Evolutionary conservation across 2,113 vertebrate species (phyloP).

Genomic region (Pituophis catenifer): DNA sequence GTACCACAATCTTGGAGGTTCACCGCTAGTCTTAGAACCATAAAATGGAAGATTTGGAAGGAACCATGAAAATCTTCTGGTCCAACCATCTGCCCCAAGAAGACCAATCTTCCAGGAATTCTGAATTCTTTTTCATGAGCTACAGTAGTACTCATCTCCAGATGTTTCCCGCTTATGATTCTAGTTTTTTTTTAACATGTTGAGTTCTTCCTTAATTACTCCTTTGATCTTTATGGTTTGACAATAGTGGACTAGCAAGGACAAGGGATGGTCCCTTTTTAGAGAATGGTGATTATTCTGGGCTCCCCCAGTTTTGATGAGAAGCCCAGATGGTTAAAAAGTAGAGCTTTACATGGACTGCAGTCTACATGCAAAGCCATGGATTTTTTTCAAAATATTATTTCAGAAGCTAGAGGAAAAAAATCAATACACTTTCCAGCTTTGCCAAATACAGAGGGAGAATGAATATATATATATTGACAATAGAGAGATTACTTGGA

Average conservation of each 20-base stretch:
- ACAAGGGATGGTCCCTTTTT: not conserved
- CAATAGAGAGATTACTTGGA: not conserved
- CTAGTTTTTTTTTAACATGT: not conserved
- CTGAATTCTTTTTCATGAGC: not conserved
- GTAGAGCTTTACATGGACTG: not conserved
- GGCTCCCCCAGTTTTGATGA: rapidly evolving
- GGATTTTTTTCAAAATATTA: not conserved
- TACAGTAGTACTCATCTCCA: not conserved
- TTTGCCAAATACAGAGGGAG: not conserved
- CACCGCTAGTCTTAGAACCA: no score
- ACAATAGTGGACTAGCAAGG: not conserved
- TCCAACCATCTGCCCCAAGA: no score
- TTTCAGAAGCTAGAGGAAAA: not conserved
- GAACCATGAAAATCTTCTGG: no score
- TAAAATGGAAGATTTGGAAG: no score
- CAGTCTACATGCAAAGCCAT: not conserved
- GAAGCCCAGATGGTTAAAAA: not conserved
- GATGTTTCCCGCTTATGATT: not conserved
- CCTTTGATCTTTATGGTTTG: not conserved
- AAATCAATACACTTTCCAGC: not conserved
- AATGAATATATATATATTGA: not conserved
- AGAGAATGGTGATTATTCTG: not conserved
- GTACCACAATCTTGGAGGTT: no score
- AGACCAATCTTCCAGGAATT: no score
- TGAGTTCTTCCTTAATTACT: not conserved